Evolutionary conservation across 1,140 invertebrate species (phyloP), one percentile per base, ranked within the genome.

Genomic region (Cherax destructor): DNA sequence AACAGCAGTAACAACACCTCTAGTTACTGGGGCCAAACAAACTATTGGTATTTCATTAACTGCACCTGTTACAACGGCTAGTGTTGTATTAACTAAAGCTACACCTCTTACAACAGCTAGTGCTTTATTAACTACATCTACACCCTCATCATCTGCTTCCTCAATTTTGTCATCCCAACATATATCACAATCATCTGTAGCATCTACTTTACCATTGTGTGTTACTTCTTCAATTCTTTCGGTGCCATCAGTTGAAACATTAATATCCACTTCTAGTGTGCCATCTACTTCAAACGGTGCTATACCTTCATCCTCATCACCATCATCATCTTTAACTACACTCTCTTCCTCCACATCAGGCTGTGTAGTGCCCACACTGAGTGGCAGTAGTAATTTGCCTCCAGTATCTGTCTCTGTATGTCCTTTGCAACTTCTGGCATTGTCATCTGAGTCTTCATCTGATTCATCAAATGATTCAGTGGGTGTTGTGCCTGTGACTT

Each of bases 361-460:
- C 18, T 59, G 65, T 47, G 21, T 16, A 4, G 10, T 72, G 47
- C 72, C 88, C 49, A 76, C 80, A 18, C 41, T 24, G 18, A 30
- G 41, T 77, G 21, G 61, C 74, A 84, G 24, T 78, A 74, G 50
- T 78, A 24, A 80, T 41, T 76, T 49, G 3, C 30, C 81, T 49
- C 11, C 69, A 41, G 21, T 72, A 74, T 88, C 87, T 72, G 24
- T 56, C 6, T 49, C 79, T 81, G 30, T 56, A 80, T 50, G n/a
- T 65, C 52, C 79, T 18, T 59, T 88, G 61, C 77, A 65, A 13
- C 52, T 81, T 18, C 79, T 80, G 69, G 65, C 65, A 56, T 24
- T 88, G 21, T 88, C 87, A 74, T 88, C 87, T 50, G 87, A 88
- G 21, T 88, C 87, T 30, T 88, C 87, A 65, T 81, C 87, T 72